phyloP scores from a whole-genome alignment of 2,797 vertebrate genomes.

The Acrocephalus scirpaceus region DNA sequence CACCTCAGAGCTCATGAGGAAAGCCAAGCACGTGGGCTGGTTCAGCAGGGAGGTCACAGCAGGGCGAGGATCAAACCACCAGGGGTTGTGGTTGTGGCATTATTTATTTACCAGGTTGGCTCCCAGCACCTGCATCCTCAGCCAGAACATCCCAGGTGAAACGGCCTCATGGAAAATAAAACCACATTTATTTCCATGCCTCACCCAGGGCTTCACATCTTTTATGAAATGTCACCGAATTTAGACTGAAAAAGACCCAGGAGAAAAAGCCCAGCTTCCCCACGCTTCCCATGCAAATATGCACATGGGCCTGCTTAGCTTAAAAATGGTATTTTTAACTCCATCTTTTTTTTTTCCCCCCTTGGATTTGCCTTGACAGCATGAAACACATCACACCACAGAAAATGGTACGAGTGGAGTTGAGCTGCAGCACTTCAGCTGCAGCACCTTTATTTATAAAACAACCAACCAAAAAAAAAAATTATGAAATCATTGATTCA shows the following conservation, averaged over 20 bases:
- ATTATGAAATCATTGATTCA: conserved; percentile 68
- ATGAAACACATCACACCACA: background rate
- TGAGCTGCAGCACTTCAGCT: conserved; percentile 39
- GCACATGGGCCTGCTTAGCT: background rate
- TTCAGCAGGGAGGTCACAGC: background rate
- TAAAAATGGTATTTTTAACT: background rate
- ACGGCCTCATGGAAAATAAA: background rate
- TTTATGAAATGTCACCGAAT: background rate
- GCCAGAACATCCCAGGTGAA: background rate
- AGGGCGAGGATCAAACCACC: background rate
- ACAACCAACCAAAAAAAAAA: conserved; percentile 22
- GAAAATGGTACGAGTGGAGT: background rate
- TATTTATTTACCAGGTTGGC: background rate
- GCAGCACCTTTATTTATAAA: conserved; percentile 73
- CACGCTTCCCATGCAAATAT: background rate
- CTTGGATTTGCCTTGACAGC: background rate
- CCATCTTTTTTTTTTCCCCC: background rate
- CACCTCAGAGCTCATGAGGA: background rate
- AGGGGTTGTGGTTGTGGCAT: background rate
- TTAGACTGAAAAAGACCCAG: background rate
- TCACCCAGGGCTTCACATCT: background rate
- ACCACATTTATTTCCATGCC: background rate
- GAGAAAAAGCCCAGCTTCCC: background rate
- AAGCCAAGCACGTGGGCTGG: background rate
- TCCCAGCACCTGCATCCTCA: background rate